phyloP scores from a whole-genome alignment of 92 coral and sea anemone species.

The Actinernus sp. region DNA sequence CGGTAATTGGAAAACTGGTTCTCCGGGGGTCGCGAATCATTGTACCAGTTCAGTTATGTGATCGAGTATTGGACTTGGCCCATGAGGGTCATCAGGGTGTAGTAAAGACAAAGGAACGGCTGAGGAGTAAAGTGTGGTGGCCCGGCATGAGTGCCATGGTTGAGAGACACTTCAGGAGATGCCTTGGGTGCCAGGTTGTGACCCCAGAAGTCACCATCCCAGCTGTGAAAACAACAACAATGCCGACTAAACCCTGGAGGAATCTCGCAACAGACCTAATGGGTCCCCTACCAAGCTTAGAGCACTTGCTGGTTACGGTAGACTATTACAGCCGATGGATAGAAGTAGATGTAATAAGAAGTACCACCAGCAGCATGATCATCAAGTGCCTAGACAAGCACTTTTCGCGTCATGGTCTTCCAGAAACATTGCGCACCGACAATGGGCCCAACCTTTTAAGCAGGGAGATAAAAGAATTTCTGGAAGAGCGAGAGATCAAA shows the following conservation, averaged over 20 bases:
- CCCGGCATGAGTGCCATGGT: constrained; percentile 42
- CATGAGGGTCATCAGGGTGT: constrained; percentile 38
- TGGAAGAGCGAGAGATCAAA: constrained; percentile 26
- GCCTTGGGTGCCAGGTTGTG: constrained; percentile 43
- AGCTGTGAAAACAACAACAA: constrained; percentile 38
- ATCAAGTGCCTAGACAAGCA: constrained; percentile 40
- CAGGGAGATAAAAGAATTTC: constrained; percentile 31
- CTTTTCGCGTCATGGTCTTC: constrained; percentile 47
- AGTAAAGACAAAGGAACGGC: constrained; percentile 36
- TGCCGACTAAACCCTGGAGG: constrained; percentile 58
- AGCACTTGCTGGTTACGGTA: constrained; percentile 19
- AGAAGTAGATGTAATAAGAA: constrained; percentile 44
- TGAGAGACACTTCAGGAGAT: constrained; percentile 29
- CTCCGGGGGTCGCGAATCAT: constrained; percentile 47
- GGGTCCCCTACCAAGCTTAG: constrained; percentile 51
- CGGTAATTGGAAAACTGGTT: constrained; percentile 45
- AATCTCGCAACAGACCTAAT: constrained; percentile 49
- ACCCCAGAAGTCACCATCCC: constrained; percentile 22
- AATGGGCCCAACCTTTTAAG: constrained; percentile 39
- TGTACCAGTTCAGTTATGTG: constrained; percentile 45
- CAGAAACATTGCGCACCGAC: constrained; percentile 43
- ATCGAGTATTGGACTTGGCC: constrained; percentile 11
- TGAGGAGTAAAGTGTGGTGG: constrained; percentile 62
- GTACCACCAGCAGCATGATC: constrained; percentile 34
- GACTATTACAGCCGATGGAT: constrained; percentile 58